phyloP scores from a whole-genome alignment of 2,797 vertebrate species.

The Scolopax bukidnonensis region DNA sequence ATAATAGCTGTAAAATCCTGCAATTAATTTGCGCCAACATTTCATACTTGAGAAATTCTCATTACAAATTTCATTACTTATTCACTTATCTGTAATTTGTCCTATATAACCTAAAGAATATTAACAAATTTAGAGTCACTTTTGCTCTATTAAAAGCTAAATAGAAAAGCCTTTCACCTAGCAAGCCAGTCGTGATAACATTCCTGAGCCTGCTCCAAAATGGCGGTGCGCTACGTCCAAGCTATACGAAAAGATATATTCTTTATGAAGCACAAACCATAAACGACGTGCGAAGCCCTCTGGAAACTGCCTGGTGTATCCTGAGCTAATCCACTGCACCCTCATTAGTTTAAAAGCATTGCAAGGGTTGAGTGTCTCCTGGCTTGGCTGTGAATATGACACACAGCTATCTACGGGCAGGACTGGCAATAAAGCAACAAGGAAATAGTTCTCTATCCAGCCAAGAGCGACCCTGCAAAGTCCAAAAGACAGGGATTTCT shows the following conservation, averaged over 20 bases:
- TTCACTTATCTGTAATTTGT: slow-evolving; percentile 86
- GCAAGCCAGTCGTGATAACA: slow-evolving; percentile 59
- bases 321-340: not conserved
- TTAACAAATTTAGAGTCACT: slow-evolving; percentile 84
- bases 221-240: not conserved
- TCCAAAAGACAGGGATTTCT: not conserved
- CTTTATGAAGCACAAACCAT: not conserved
- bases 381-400: not conserved
- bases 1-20: slow-evolving; percentile 82
- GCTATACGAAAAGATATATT: not conserved
- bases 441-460: not conserved
- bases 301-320: not conserved
- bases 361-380: not conserved
- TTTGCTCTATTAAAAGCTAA: slow-evolving; percentile 80
- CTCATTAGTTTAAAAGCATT: not conserved
- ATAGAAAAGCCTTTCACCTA: slow-evolving; percentile 76
- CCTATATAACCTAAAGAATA: slow-evolving; percentile 84
- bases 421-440: not conserved
- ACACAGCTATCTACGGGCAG: not conserved
- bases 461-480: not conserved
- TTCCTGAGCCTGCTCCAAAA: slow-evolving; percentile 34
- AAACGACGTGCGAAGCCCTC: not conserved
- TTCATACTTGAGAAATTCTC: slow-evolving; percentile 85
- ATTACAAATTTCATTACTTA: slow-evolving; percentile 86
- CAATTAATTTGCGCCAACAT: slow-evolving; percentile 84